phyloP scores from a whole-genome alignment of 2,113 vertebrate species.

The Hippoglossus stenolepis region DNA sequence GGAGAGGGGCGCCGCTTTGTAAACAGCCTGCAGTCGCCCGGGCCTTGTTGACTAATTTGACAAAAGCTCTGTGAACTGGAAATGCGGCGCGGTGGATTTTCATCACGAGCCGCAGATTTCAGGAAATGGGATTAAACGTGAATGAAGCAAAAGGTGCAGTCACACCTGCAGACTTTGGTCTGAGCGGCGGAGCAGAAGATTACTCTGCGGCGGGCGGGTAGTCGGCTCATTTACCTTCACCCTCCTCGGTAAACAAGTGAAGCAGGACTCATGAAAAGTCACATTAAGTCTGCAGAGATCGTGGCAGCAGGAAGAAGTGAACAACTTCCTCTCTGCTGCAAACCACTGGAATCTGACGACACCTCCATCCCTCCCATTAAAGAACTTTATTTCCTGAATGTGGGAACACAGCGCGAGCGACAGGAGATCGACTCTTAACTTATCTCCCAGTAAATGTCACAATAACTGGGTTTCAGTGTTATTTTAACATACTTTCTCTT shows the following conservation, averaged over 20 bases:
- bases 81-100: slow-evolving; percentile 27
- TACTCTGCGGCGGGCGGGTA: slow-evolving; percentile 32
- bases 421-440: too few relatives aligned
- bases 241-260: slow-evolving; percentile 32
- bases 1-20: slow-evolving; percentile 51
- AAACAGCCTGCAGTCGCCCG: slow-evolving; percentile 71
- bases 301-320: neutral
- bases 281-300: neutral
- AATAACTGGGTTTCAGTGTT: too few relatives aligned
- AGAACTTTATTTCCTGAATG: too few relatives aligned
- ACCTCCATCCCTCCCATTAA: too few relatives aligned
- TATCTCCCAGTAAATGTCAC: too few relatives aligned
- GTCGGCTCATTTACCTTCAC: slow-evolving; percentile 23
- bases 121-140: slow-evolving; percentile 59
- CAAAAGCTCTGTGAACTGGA: slow-evolving; percentile 51
- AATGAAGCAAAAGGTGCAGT: slow-evolving; percentile 37
- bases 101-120: slow-evolving; percentile 48
- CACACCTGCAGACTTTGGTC: slow-evolving; percentile 61
- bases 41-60: slow-evolving; percentile 70
- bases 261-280: slow-evolving; percentile 32
- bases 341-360: too few relatives aligned
- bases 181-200: slow-evolving; percentile 29
- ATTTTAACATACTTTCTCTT: too few relatives aligned
- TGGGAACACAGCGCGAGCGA: too few relatives aligned
- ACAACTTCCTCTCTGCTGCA: neutral